Evolutionary conservation across 2,888 invertebrate species (phyloP).

Genomic region (Dynastes hyllus): DNA sequence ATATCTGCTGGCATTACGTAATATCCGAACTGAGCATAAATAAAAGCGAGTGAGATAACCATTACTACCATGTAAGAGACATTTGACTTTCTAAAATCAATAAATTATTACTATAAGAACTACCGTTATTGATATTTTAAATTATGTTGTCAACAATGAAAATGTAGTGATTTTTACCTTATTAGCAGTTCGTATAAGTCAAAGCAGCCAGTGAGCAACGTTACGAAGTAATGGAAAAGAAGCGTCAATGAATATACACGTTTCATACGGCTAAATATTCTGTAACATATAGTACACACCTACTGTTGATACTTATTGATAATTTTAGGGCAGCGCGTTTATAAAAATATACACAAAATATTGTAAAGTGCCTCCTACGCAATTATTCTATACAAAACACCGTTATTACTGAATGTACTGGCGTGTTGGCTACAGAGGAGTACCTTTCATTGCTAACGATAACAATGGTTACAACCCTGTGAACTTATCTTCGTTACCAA

Average conservation of each 20-base stretch:
- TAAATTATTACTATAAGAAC: neutral
- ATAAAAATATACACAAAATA: no score
- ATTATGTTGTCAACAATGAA: neutral
- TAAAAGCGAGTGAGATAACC: neutral
- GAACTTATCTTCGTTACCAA: no score
- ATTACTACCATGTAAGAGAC: neutral
- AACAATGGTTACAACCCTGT: no score
- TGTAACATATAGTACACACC: slow-evolving; percentile 5
- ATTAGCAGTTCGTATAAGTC: slow-evolving; percentile 31
- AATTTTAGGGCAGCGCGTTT: neutral
- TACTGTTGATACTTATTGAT: no score
- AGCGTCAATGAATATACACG: slow-evolving; percentile 27
- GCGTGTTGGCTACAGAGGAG: no score
- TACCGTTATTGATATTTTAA: no score
- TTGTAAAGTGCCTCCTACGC: no score
- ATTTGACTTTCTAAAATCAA: slow-evolving; percentile 15
- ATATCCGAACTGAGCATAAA: slow-evolving; percentile 42
- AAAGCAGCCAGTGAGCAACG: slow-evolving; percentile 17
- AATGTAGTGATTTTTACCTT: neutral
- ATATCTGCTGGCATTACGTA: slow-evolving; percentile 44
- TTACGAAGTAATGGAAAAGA: slow-evolving; percentile 33
- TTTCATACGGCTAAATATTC: slow-evolving; percentile 25
- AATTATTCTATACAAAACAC: no score
- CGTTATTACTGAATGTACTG: no score
- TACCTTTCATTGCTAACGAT: no score